Percentiles rank a stretch among this genome's conserved stretches.
phyloP scores from a whole-genome alignment of 1,140 invertebrate genomes.

The Zaprionus kolodkinae region DNA sequence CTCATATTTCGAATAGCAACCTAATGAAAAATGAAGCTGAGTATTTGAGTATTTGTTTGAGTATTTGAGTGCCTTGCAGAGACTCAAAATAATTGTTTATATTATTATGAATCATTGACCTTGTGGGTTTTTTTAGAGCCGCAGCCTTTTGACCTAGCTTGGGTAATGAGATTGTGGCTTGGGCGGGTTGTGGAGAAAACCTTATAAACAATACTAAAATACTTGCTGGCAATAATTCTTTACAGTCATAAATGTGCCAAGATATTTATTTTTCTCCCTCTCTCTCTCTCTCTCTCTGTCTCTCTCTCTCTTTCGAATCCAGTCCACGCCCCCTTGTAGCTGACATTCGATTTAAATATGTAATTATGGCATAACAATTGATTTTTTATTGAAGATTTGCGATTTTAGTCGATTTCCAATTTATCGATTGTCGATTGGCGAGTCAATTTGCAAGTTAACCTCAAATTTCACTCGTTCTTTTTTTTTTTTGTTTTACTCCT shows the following conservation, averaged over 20 bases:
- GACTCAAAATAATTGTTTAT: slow-evolving; percentile 34
- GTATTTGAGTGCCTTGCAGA: slow-evolving; percentile 5
- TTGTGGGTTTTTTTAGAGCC: slow-evolving; percentile 2
- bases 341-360: slow-evolving; percentile 44
- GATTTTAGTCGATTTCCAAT: slow-evolving; percentile 1
- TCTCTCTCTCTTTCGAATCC: too few species aligned
- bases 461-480: background rate
- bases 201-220: slow-evolving; percentile 28
- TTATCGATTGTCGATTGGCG: background rate
- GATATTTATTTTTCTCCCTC: slow-evolving; percentile 26
- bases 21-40: too few species aligned
- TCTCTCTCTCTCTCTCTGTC: background rate
- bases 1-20: too few species aligned
- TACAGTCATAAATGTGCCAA: slow-evolving; percentile 66
- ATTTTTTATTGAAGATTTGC: slow-evolving; percentile 55
- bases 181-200: slow-evolving; percentile 42
- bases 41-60: too few species aligned
- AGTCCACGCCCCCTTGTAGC: background rate
- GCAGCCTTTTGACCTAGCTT: slow-evolving; percentile 9
- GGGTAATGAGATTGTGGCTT: slow-evolving; percentile 62
- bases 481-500: background rate
- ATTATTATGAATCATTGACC: background rate
- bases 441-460: too few species aligned
- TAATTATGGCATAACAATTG: slow-evolving; percentile 70
- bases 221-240: slow-evolving; percentile 41